Evolutionary conservation across 2,797 vertebrate species (phyloP).

Genomic region (Scarus forsteni): DNA sequence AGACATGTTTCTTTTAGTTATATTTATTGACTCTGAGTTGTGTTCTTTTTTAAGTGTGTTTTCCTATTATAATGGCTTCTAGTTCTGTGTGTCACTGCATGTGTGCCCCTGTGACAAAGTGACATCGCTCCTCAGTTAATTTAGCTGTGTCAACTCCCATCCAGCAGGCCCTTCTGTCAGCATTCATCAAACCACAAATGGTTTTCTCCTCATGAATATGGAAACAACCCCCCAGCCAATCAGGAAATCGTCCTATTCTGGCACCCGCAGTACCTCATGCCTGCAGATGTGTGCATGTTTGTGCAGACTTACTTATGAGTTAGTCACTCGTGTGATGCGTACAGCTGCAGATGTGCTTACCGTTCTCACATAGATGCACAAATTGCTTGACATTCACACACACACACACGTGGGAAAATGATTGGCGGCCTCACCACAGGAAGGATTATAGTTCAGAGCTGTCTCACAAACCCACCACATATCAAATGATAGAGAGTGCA

Average conservation of each 20-base stretch:
- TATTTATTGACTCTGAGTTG: not conserved
- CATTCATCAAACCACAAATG: slow-evolving; percentile 70
- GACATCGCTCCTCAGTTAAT: slow-evolving; percentile 57
- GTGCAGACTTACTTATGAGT: slow-evolving; percentile 1
- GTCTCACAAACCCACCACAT: slow-evolving; percentile 43
- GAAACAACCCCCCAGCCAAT: slow-evolving; percentile 59
- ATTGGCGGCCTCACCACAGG: slow-evolving; percentile 29
- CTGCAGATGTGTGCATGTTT: not conserved
- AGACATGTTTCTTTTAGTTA: not conserved
- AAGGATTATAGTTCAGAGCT: slow-evolving; percentile 44
- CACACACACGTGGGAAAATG: not conserved
- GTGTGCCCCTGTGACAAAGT: slow-evolving; percentile 38
- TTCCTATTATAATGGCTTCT: slow-evolving; percentile 10
- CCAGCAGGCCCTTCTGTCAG: slow-evolving; percentile 65
- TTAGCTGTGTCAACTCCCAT: slow-evolving; percentile 66
- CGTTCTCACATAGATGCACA: not conserved
- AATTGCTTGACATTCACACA: not conserved
- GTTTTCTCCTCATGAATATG: slow-evolving; percentile 71
- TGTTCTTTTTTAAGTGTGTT: not conserved
- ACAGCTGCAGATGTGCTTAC: not conserved
- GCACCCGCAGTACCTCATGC: slow-evolving; percentile 24
- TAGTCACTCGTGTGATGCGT: not conserved
- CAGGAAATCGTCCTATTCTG: slow-evolving; percentile 45
- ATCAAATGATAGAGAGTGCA: slow-evolving; percentile 46
- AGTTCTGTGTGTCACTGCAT: slow-evolving; percentile 5